Base-by-base conservation (phyloP, 2,797 vertebrate species). In the Apodemus agrarius region DNA sequence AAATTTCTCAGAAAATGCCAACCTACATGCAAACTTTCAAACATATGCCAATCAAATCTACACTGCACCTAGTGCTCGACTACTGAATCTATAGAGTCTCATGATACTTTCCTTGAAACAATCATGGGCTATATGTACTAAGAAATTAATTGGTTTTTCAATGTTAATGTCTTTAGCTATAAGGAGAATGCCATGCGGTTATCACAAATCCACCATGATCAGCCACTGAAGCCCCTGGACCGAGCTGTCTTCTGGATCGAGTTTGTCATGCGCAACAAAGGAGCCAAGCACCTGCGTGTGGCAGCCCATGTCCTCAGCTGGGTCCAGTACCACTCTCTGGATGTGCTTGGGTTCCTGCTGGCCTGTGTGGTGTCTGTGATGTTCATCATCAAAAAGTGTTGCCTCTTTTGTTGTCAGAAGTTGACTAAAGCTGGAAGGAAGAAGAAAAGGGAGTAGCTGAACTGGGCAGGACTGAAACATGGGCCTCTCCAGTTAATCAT, bases 171-270 rank as follows among this genome's bases (percentile, higher is more conserved):
- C 21, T 82, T 59, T 65, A n/a, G 61, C 21, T 65, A 99, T 92
- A 99, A 99, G 96, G 98, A 99, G 85, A 99, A 98, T 3, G 97
- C 91, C 34, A 90, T 98, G 98, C 78, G 46, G 46, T 88, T 99
- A 91, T 99, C 99, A 59, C 97, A 94, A 4, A 99, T 99, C 84
- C 99, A 99, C 72, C 99, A 98, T 0, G 99, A 99, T 91, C 98
- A 99, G 95, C 99, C 99, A 2, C 22, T 98, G 3, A 99, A 93
- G 78, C 98, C 99, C 7, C 97, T 96, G 37, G 99, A 99, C 31
- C 98, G 98, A 89, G 98, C 99, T 0, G 97, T 99, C 72, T 99
- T 99, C 98, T 99, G 99, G 99, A 98, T 99, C 0, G 99, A 99
- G 98, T 99, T 97, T 94, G 99, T 99, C n/a, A 99, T 99, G 98